Percentiles rank a stretch among this genome's conserved stretches.
Evolutionary conservation across 2,888 invertebrate genomes (phyloP).

Genomic region (Perithous albicinctus): DNA sequence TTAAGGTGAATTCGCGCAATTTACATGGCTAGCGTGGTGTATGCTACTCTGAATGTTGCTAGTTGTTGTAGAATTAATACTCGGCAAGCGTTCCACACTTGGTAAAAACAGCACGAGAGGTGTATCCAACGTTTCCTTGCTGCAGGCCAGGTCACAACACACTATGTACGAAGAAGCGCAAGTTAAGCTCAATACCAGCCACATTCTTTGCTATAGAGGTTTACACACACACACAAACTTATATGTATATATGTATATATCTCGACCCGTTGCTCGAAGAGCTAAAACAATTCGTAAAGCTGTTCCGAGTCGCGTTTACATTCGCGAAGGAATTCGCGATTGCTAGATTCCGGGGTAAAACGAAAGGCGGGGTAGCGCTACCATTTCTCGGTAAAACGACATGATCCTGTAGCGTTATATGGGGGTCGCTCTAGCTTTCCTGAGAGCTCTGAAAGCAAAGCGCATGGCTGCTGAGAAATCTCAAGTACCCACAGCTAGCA

Average conservation of each 20-base stretch:
- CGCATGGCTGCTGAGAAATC: conserved; percentile 25
- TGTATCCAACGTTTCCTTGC: neutral
- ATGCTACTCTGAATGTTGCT: too few species aligned
- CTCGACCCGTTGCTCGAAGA: conserved; percentile 10
- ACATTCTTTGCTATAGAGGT: conserved; percentile 4
- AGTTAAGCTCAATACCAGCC: conserved; percentile 16
- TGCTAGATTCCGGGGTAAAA: conserved; percentile 77
- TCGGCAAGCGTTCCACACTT: neutral
- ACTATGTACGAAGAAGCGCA: neutral
- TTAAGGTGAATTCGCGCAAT: too few species aligned
- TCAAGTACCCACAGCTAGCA: conserved; percentile 24
- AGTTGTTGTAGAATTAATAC: too few species aligned
- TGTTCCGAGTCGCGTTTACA: conserved; percentile 75
- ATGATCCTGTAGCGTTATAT: conserved; percentile 35
- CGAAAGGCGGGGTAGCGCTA: conserved; percentile 40
- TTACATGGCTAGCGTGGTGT: too few species aligned
- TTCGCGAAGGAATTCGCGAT: conserved; percentile 80
- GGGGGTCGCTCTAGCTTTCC: neutral
- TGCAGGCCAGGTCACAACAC: conserved; percentile 3
- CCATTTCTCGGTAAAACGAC: conserved; percentile 45
- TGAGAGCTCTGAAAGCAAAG: conserved; percentile 12
- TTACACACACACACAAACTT: neutral
- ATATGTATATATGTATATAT: conserved; percentile 8
- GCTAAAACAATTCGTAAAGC: conserved; percentile 75
- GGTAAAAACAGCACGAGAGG: conserved; percentile 20